These are phyloP conservation scores for Channa striata DNA, from an alignment of 2,797 vertebrate species.

Conservation along the genomic window DNA sequence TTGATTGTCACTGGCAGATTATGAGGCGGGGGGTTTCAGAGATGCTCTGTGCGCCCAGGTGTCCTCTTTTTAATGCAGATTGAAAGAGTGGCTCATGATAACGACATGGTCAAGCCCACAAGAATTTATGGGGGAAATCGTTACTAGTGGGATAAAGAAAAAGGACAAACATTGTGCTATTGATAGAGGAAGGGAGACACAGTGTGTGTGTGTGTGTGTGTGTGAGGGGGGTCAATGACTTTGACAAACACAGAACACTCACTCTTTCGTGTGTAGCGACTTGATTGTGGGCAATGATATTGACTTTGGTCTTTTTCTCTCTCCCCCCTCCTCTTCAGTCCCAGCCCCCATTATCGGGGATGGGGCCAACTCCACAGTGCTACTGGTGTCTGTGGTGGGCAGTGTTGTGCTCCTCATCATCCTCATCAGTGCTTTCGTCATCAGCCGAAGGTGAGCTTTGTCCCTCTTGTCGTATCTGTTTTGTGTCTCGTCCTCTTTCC, in stretches of 20 bases:
- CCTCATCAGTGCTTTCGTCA: constrained; percentile 95
- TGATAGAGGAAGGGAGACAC: constrained; percentile 9
- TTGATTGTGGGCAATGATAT: constrained; percentile 34
- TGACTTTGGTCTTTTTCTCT: constrained; percentile 59
- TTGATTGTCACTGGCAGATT: neutral
- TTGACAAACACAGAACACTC: constrained; percentile 39
- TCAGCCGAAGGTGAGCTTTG: constrained; percentile 94
- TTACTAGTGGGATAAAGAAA: constrained; percentile 43
- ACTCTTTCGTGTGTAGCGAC: constrained; percentile 28
- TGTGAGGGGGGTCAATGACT: constrained; percentile 23
- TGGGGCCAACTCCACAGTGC: constrained; percentile 94
- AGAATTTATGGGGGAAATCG: constrained; percentile 43
- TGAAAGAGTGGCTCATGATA: constrained; percentile 48
- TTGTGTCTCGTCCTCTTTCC: constrained; percentile 48
- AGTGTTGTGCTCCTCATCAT: constrained; percentile 96
- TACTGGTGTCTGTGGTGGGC: constrained; percentile 95
- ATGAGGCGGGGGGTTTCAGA: constrained; percentile 6
- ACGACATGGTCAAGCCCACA: constrained; percentile 68
- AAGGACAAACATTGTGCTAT: constrained; percentile 34
- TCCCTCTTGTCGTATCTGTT: constrained; percentile 42
- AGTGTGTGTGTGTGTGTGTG: constrained; percentile 15
- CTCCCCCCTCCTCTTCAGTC: constrained; percentile 78
- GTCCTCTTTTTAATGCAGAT: constrained; percentile 76
- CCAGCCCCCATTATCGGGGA: constrained; percentile 96
- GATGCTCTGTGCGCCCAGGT: constrained; percentile 54